A percentile compares a stretch with the other conserved stretches of the same genome.
phyloP scores from a whole-genome alignment of 1,140 invertebrate species.

The Chironomus tepperi region DNA sequence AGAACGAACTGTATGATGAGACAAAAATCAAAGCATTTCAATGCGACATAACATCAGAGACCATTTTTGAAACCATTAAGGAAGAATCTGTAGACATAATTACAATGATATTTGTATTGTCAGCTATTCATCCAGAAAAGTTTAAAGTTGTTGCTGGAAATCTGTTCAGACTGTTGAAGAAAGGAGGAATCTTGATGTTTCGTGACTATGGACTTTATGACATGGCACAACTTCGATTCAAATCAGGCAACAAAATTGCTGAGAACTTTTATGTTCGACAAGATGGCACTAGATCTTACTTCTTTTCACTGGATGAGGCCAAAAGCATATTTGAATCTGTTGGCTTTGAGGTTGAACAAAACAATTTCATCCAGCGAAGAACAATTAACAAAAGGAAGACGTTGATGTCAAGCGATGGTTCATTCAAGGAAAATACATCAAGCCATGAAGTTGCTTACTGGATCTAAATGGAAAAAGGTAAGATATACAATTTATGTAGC shows the following conservation, averaged over 20 bases:
- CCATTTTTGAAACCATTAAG: conserved; percentile 48
- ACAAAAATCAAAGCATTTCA: conserved; percentile 65
- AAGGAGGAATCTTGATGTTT: conserved; percentile 79
- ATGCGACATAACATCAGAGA: conserved; percentile 55
- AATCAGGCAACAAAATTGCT: conserved; percentile 81
- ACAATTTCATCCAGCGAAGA: conserved; percentile 71
- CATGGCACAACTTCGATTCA: conserved; percentile 92
- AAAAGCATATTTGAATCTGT: conserved; percentile 48
- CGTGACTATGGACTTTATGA: conserved; percentile 98
- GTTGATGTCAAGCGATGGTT: conserved; percentile 85
- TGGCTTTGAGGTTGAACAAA: conserved; percentile 60
- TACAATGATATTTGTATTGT: conserved; percentile 93
- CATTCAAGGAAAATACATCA: conserved; percentile 81
- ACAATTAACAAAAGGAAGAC: conserved; percentile 88
- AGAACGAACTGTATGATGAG: conserved; percentile 43
- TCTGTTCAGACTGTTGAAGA: conserved; percentile 59
- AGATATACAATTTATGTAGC: too few species aligned
- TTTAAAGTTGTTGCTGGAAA: conserved; percentile 62
- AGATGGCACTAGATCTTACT: conserved; percentile 91
- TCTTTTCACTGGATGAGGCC: conserved; percentile 64
- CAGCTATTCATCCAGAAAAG: conserved; percentile 82
- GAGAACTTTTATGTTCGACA: conserved; percentile 96
- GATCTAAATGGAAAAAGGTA: not conserved
- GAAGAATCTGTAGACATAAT: conserved; percentile 65
- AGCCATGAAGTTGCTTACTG: conserved; percentile 32